Base-by-base conservation (phyloP, 2,113 vertebrate species). In the Chauna torquata region DNA sequence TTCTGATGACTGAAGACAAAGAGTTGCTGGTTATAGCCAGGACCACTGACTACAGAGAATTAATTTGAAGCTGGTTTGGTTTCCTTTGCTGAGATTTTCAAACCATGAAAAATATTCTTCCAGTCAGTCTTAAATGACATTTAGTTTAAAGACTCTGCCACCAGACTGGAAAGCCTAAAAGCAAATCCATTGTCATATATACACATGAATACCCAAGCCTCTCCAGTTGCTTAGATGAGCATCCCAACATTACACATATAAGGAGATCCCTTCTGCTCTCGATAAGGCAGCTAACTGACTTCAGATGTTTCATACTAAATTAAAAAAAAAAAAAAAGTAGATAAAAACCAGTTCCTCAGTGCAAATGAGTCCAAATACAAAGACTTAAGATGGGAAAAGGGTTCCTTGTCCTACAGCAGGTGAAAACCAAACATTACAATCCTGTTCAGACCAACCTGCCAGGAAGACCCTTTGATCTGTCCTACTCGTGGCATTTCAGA, bases 1-100 rank as follows among this genome's bases (percentile, higher is more conserved):
- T 92, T 84, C 90, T 92, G 57, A 85, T 66, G 81, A 91, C 77
- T 76, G 81, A 95, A 92, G 54, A 85, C 71, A 93, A 87, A 54
- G 30, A 92, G 52, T 54, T 94, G 34, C 54, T 91, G 30, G 89
- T 71, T 82, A 91, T 28, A 87, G 83, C 54, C 57, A 92, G 86
- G 54, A 72, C 80, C 57, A 78, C 74, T 76, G 40, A 61, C 57
- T 80, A 42, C 32, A 95, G 12, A 88, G 65, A 82, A 80, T 57
- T 71, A 75, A 85, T 83, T 81, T 77, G 81, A 82, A 89, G 54
- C 36, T 68, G 62, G 42, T 75, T 88, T 95, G 38, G 7, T 91
- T 95, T 94, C 23, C 50, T 79, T 91, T 84, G 34, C 74, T 76
- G 28, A 50, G 72, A 88, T 40, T 70, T 93, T 90, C 61, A 88